Conservation (phyloP, 2,113 vertebrate species). For the Neotoma lepida region DNA sequence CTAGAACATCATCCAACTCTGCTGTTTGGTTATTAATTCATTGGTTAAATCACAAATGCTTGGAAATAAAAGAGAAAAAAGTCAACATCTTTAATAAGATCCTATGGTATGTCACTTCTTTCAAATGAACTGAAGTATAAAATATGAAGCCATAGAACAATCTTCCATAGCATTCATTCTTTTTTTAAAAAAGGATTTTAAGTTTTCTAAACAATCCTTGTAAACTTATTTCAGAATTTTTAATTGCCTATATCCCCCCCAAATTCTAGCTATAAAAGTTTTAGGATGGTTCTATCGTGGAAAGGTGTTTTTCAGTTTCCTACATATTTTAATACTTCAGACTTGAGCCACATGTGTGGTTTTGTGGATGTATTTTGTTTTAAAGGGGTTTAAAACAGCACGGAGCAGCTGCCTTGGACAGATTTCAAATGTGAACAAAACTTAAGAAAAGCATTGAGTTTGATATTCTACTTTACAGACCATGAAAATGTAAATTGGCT, state of each 20-base stretch:
- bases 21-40: slow-evolving; percentile 40
- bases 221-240: slow-evolving; percentile 49
- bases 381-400: slow-evolving; percentile 43
- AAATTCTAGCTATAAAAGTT: slow-evolving; percentile 52
- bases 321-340: slow-evolving; percentile 52
- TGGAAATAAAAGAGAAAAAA: slow-evolving; percentile 65
- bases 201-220: slow-evolving; percentile 63
- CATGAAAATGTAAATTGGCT: slow-evolving; percentile 54
- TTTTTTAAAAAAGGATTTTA: slow-evolving; percentile 11
- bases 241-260: background rate
- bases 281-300: slow-evolving; percentile 44
- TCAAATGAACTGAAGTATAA: slow-evolving; percentile 63
- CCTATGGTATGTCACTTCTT: slow-evolving; percentile 52
- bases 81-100: slow-evolving; percentile 41
- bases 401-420: background rate
- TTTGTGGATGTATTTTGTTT: background rate
- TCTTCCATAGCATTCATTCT: slow-evolving; percentile 4
- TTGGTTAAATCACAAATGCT: slow-evolving; percentile 61
- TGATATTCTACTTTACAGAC: slow-evolving; percentile 57
- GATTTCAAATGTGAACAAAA: slow-evolving; percentile 64
- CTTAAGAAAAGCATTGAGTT: slow-evolving; percentile 45
- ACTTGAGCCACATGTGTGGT: slow-evolving; percentile 15
- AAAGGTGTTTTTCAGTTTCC: slow-evolving; percentile 51
- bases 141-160: slow-evolving; percentile 46
- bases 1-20: slow-evolving; percentile 57